Base-by-base conservation (phyloP, 1,140 invertebrate species). In the Adoxophyes honmai region DNA sequence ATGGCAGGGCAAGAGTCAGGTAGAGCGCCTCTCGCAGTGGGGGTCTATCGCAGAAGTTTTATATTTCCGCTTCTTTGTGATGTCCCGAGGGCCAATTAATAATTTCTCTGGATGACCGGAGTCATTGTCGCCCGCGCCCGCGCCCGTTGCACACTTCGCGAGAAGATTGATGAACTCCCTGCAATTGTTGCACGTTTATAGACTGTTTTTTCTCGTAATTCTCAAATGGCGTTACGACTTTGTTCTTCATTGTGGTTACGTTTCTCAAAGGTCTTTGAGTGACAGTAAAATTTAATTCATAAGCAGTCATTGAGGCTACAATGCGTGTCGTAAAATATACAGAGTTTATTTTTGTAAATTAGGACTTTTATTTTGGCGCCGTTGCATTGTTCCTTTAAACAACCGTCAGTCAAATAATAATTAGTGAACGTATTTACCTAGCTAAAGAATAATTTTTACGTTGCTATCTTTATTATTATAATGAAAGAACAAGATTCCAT, bases 11-110 rank as follows among this genome's bases (percentile, higher is more conserved):
- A 86, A 86, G 81, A 88, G 85, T 88, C 85, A 88, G 85, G 83
- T 86, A 86, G 72, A 86, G 77, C 79, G 73, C 66, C 66, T 77
- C 71, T 38, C 85, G 51, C 81, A 21, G 70, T 76, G 73, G 85
- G 85, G 81, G 75, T 78, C 67, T 74, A 60, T 71, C 69, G 73
- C 64, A 78, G 78, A 79, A 86, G 81, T 88, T 86, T 86, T 88
- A 86, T 88, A 86, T 88, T 86, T 88, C 86, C 86, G 85, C 73
- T 88, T 86, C 85, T 88, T 88, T 88, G 85, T 88, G 59, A 64
- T 68, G 68, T 70, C 63, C 72, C 70, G 68, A 64, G 61, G 67
- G 64, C 66, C 83, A 85, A 86, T 88, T 88, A 86, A 88, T 86
- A 86, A 88, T 85, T 88, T 88, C 72, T 73, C 76, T 82, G 72